Evolutionary conservation across 2,113 vertebrate genomes (phyloP).

Genomic region (Riparia riparia): DNA sequence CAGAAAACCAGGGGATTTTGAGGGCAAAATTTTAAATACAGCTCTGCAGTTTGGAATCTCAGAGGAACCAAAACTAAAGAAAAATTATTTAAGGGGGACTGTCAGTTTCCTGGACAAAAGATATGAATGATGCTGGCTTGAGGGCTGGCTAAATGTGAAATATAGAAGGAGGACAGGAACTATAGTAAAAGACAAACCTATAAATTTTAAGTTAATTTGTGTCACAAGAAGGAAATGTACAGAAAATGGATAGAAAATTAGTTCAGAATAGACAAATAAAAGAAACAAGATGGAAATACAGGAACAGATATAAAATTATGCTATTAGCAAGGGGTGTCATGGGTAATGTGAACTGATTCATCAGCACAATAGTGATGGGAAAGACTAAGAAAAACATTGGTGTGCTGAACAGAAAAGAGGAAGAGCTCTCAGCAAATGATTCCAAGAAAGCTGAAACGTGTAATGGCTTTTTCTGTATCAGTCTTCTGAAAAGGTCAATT

Average conservation of each 20-base stretch:
- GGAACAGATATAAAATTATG: not conserved
- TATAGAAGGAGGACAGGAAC: not conserved
- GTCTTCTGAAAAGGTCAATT: not conserved
- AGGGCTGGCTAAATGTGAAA: not conserved
- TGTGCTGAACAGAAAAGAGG: not conserved
- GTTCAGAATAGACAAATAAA: not conserved
- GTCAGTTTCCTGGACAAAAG: not conserved
- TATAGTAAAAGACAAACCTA: not conserved
- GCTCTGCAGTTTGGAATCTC: not conserved
- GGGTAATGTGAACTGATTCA: not conserved
- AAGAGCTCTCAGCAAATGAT: not conserved
- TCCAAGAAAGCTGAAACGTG: not conserved
- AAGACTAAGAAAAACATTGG: not conserved
- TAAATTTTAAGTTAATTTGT: not conserved
- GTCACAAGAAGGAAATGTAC: not conserved
- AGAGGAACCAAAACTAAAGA: not conserved
- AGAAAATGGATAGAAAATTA: not conserved
- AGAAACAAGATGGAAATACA: not conserved
- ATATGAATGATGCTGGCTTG: not conserved
- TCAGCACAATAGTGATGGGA: not conserved
- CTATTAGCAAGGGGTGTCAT: not conserved
- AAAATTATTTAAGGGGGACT: not conserved
- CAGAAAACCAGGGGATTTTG: not conserved
- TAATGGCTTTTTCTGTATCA: not conserved
- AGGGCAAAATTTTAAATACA: not conserved